Percentiles rank a stretch among this genome's conserved stretches.
These are phyloP conservation scores for Austrolebias charrua DNA, from an alignment of 2,797 vertebrate genomes.

Conservation along the genomic window DNA sequence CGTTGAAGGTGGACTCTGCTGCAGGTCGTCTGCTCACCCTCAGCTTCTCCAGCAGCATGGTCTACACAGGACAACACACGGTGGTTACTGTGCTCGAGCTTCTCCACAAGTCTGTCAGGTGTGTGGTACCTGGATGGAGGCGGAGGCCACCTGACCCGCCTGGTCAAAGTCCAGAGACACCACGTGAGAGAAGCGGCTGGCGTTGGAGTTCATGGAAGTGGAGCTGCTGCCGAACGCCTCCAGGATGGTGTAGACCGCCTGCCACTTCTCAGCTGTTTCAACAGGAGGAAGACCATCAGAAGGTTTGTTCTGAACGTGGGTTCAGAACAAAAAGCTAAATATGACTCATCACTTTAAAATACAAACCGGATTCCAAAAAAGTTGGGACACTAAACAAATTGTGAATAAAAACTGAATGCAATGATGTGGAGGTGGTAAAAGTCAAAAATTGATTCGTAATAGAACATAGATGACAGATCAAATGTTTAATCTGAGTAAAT, in stretches of 20 bases:
- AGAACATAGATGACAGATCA: no score
- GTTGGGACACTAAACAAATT: no score
- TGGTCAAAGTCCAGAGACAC: constrained; percentile 97
- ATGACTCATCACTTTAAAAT: no score
- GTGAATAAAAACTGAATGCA: no score
- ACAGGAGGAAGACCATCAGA: neutral
- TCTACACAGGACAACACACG: constrained; percentile 73
- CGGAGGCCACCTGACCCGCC: constrained; percentile 94
- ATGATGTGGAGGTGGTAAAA: no score
- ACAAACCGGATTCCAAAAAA: no score
- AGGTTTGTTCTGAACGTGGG: neutral
- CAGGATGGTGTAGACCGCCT: constrained; percentile 93
- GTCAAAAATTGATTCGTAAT: no score
- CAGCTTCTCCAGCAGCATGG: constrained; percentile 94
- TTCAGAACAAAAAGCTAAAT: no score
- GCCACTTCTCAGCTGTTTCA: constrained; percentile 94
- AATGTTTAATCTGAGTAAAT: no score
- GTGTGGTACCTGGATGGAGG: constrained; percentile 89
- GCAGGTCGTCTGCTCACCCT: constrained; percentile 87
- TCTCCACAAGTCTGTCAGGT: neutral
- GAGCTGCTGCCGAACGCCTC: constrained; percentile 95
- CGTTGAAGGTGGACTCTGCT: constrained; percentile 88
- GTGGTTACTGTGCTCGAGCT: neutral
- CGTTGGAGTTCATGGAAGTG: constrained; percentile 89
- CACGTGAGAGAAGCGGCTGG: constrained; percentile 94